Percentiles rank a stretch among this genome's conserved stretches.
These are phyloP conservation scores for Campylomormyrus numenius DNA, from an alignment of 2,113 vertebrate species.

Conservation along the genomic window DNA sequence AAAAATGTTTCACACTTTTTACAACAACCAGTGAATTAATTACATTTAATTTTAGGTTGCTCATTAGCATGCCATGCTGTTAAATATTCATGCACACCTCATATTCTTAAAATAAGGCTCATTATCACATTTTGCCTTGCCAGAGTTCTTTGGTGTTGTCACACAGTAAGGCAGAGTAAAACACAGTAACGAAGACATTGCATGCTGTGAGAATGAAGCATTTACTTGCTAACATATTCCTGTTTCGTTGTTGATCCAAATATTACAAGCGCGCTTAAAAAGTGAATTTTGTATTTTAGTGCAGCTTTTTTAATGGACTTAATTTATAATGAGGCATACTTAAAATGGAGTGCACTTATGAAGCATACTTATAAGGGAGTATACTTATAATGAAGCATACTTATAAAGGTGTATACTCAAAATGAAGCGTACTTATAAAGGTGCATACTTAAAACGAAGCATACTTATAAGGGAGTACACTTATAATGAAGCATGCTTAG, in stretches of 20 bases:
- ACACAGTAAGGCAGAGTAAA: conserved; percentile 45
- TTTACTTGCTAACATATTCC: conserved; percentile 7
- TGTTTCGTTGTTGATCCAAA: background rate
- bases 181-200: conserved; percentile 36
- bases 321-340: background rate
- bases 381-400: background rate
- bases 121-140: conserved; percentile 57
- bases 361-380: background rate
- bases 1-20: conserved; percentile 39
- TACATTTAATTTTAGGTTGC: conserved; percentile 40
- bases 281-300: background rate
- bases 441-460: background rate
- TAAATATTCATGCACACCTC: conserved; percentile 59
- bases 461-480: background rate
- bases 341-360: background rate
- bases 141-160: conserved; percentile 54
- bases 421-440: background rate
- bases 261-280: background rate
- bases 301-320: background rate
- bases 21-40: conserved; percentile 9
- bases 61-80: conserved; percentile 47
- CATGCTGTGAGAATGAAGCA: conserved; percentile 23
- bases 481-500: background rate
- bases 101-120: conserved; percentile 65
- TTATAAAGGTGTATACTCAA: background rate